These are phyloP conservation scores for Spilarctia lutea DNA, from an alignment of 2,888 invertebrate genomes.

Conservation along the genomic window DNA sequence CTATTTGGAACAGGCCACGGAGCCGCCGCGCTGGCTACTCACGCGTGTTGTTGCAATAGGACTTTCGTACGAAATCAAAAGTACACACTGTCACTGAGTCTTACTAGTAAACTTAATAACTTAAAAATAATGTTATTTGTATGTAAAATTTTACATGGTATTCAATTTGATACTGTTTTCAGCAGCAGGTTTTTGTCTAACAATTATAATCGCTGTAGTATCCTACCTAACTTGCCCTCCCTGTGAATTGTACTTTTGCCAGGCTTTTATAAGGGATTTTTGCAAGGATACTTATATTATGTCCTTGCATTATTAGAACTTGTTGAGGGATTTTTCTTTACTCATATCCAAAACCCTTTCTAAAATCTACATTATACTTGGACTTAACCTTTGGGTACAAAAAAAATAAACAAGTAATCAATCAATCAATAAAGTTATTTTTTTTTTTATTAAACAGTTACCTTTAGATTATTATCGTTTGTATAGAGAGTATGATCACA, in stretches of 20 bases:
- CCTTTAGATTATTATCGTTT: not conserved
- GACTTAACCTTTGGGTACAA: too few relatives aligned
- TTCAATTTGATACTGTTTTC: not conserved
- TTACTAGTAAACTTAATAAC: slow-evolving; percentile 32
- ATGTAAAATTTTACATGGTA: not conserved
- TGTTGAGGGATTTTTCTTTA: too few relatives aligned
- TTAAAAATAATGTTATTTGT: slow-evolving; percentile 23
- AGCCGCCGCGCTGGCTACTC: slow-evolving; percentile 9
- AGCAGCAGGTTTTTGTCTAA: not conserved
- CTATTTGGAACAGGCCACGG: slow-evolving; percentile 59
- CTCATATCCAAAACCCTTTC: too few relatives aligned
- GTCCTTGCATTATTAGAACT: too few relatives aligned
- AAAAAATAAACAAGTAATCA: not conserved
- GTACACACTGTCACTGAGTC: slow-evolving; percentile 64
- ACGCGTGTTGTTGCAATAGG: slow-evolving; percentile 49
- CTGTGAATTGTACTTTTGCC: too few relatives aligned
- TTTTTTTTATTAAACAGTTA: not conserved
- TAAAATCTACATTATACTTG: too few relatives aligned
- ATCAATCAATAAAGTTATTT: too few relatives aligned
- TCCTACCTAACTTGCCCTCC: too few relatives aligned
- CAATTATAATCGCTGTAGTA: too few relatives aligned
- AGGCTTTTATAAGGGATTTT: too few relatives aligned
- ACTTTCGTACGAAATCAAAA: slow-evolving; percentile 70
- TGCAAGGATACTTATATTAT: too few relatives aligned
- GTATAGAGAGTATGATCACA: slow-evolving; percentile 3